Conservation (phyloP, 2,888 invertebrate genomes). For the Parasteatoda lunata region DNA sequence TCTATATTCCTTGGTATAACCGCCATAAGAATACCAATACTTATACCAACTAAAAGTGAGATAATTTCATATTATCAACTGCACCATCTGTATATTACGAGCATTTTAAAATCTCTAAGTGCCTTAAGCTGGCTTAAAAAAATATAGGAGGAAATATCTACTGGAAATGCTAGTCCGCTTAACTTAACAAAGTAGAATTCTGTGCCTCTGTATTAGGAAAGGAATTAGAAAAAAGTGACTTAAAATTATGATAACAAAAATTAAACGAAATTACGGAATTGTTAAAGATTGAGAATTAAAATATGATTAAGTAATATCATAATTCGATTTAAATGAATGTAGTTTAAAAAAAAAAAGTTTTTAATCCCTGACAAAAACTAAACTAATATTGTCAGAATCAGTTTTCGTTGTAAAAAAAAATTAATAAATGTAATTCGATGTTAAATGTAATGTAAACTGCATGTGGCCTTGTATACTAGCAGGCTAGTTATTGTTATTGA, state of each 20-base stretch:
- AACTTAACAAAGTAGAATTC: constrained; percentile 45
- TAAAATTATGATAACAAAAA: no score
- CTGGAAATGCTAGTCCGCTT: constrained; percentile 16
- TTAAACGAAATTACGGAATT: no score
- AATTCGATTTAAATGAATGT: neutral
- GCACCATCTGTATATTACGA: constrained; percentile 9
- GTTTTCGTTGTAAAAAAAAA: neutral
- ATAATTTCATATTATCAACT: neutral
- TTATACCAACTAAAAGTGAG: neutral
- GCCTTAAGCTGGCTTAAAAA: constrained; percentile 55
- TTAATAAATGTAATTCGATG: constrained; percentile 40
- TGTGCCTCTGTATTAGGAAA: constrained; percentile 49
- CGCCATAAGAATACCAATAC: no score
- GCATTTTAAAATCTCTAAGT: constrained; percentile 32
- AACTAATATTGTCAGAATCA: neutral
- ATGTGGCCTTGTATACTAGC: constrained; percentile 64
- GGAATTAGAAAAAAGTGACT: constrained; percentile 15
- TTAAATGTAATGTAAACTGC: constrained; percentile 59
- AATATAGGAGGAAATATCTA: neutral
- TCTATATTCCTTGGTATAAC: no score
- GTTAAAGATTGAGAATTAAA: no score
- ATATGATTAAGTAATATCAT: no score
- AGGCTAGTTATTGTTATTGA: constrained; percentile 54
- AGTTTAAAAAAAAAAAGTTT: neutral
- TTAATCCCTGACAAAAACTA: neutral